Conservation (phyloP, 2,113 vertebrate genomes). For the Pseudolaguvia tuberculata region DNA sequence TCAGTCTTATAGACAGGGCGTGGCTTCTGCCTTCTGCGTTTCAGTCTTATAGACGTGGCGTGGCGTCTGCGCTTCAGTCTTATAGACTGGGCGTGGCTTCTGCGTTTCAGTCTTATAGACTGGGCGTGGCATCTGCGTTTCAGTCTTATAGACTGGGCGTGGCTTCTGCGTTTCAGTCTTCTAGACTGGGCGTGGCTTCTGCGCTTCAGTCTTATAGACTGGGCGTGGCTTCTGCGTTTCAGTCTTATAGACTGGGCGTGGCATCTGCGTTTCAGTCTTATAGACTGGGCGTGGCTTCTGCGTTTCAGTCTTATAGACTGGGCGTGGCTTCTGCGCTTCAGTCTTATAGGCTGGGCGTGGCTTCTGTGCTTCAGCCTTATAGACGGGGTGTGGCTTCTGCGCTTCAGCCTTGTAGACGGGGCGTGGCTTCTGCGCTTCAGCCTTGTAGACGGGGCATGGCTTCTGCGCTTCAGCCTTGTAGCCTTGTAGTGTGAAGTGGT, state of each 20-base stretch:
- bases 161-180: background rate
- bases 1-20: background rate
- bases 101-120: background rate
- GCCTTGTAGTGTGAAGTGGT: no score
- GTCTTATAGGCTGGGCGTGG: background rate
- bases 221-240: background rate
- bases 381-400: no score
- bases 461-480: no score
- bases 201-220: background rate
- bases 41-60: background rate
- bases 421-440: background rate
- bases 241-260: background rate
- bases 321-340: background rate
- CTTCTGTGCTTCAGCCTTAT: no score
- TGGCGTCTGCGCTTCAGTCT: background rate
- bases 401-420: no score
- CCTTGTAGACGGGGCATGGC: background rate
- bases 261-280: background rate
- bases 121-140: background rate
- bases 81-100: background rate
- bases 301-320: no score
- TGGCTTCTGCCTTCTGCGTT: background rate
- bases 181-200: background rate
- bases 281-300: no score
- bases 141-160: background rate